Evolutionary conservation across 2,113 vertebrate species (phyloP).

Genomic region (Microtus ochrogaster): DNA sequence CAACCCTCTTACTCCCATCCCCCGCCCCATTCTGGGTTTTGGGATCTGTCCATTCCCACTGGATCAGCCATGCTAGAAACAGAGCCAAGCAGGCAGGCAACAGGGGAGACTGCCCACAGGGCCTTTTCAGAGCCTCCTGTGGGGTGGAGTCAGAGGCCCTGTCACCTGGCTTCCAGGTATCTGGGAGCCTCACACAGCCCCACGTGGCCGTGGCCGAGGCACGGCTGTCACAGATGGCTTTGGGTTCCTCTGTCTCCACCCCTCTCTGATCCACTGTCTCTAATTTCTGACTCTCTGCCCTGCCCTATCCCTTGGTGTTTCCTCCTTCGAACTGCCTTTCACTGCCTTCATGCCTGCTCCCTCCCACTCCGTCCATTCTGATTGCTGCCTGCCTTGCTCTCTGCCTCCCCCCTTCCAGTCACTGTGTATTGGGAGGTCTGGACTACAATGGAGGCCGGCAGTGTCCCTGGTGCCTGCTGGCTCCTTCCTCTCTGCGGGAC

Average conservation of each 20-base stretch:
- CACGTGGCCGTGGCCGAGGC: slow-evolving; percentile 45
- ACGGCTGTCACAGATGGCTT: neutral
- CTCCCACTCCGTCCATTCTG: neutral
- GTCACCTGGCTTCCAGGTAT: slow-evolving; percentile 62
- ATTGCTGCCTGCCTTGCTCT: neutral
- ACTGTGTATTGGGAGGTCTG: neutral
- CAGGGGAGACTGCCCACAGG: neutral
- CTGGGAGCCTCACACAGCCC: neutral
- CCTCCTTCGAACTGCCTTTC: neutral
- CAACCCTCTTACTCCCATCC: no score
- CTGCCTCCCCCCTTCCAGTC: neutral
- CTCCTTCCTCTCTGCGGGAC: neutral
- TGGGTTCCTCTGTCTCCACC: neutral
- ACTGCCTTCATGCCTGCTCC: neutral
- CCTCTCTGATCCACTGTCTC: neutral
- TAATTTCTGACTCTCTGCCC: neutral
- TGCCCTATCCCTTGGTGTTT: neutral
- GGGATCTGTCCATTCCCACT: neutral
- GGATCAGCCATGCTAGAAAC: neutral
- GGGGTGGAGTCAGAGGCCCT: neutral
- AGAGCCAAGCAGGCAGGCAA: neutral
- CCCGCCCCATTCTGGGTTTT: accelerated
- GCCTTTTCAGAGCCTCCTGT: neutral
- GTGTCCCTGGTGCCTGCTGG: neutral
- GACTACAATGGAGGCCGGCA: neutral